Evolutionary conservation across 2,797 vertebrate genomes (phyloP), one percentile per base, ranked within the genome.

Genomic region (Fundulus diaphanus): DNA sequence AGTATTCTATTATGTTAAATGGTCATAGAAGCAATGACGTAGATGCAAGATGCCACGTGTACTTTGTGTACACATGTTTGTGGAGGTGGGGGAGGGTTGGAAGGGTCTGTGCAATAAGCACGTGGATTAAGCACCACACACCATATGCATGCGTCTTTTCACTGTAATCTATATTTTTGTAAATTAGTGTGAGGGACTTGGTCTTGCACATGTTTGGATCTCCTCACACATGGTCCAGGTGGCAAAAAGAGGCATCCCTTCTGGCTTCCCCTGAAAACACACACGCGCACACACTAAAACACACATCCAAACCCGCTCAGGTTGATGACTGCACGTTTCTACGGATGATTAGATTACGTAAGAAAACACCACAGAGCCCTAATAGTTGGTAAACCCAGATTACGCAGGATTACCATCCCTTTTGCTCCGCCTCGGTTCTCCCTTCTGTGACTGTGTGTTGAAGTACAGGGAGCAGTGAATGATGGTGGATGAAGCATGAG

Each of bases 311-410:
- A 48, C 84, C 85, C 69, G 44, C 69, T 80, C 82, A 73, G 66
- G 80, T 76, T 85, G 87, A 87, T 87, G 92, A 85, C 84, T 86
- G 85, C 89, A 93, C 92, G 86, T 93, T 94, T 92, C 85, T 89
- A 88, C 81, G 80, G 85, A 92, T 91, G 90, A 93, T 92, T 92
- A 92, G 88, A 94, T 95, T 95, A 95, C 82, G 85, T 94, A 95
- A 95, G 84, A 91, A 90, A 92, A 93, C 88, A 91, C 84, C 76
- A 91, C 88, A 81, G 87, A 92, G 89, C 78, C 86, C 89, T 93
- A 93, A 93, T 93, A 94, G 94, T 94, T 93, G 92, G 93, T 95
- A 94, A 96, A 95, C 94, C 93, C 93, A 94, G 95, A 95, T 96
- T 95, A 96, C 89, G 83, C 81, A 57, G 94, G 94, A 95, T 95